Conservation (phyloP, 1,140 invertebrate species). For the Caenorhabditis tropicalis region DNA sequence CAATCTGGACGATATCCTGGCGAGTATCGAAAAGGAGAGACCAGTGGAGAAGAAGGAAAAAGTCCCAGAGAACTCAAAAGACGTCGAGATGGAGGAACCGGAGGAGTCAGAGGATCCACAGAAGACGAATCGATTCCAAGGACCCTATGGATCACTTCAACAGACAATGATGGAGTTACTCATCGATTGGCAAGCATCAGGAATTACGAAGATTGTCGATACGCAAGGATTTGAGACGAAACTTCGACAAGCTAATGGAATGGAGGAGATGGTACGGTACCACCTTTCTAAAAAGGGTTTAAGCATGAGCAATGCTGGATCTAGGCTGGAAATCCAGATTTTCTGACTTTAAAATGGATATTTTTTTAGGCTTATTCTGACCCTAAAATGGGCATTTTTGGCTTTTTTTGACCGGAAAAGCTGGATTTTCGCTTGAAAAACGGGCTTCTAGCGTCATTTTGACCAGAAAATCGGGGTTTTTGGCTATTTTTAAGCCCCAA, state of each 20-base stretch:
- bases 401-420: too few relatives aligned
- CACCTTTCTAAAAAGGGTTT: too few relatives aligned
- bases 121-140: not conserved
- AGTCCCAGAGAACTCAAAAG: not conserved
- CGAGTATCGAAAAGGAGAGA: not conserved
- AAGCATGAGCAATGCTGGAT: too few relatives aligned
- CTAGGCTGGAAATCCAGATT: not conserved
- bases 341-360: not conserved
- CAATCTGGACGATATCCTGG: not conserved
- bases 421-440: too few relatives aligned
- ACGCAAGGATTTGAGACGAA: not conserved
- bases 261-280: not conserved
- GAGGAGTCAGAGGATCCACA: not conserved
- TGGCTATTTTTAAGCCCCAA: too few relatives aligned
- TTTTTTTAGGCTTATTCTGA: not conserved
- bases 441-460: too few relatives aligned
- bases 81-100: not conserved
- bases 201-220: not conserved
- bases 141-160: not conserved
- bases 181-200: not conserved
- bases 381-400: too few relatives aligned
- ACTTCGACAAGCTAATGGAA: not conserved
- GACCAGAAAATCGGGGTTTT: too few relatives aligned
- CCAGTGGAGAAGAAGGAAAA: not conserved
- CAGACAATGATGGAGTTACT: not conserved